Evolutionary conservation across 1,140 invertebrate genomes (phyloP).

Genomic region (Drosophila repletoides): DNA sequence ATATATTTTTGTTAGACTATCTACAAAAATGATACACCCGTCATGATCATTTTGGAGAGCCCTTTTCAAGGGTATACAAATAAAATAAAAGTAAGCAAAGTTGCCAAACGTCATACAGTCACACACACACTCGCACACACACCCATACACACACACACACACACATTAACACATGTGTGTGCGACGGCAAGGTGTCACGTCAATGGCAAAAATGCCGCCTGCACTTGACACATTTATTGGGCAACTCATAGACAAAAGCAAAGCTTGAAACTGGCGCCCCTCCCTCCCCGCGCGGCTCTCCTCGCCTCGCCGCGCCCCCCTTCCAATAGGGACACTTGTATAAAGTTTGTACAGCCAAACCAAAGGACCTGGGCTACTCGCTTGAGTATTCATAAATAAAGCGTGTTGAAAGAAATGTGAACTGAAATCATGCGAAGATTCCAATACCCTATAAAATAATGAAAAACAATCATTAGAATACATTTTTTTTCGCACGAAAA

Average conservation of each 20-base stretch:
- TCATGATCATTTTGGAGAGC: not conserved
- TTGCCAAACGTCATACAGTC: conserved; percentile 55
- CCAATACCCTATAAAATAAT: too few species aligned
- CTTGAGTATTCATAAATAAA: conserved; percentile 30
- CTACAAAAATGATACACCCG: too few species aligned
- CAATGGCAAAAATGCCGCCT: conserved; percentile 71
- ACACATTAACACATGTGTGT: conserved; percentile 24
- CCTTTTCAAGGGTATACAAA: conserved; percentile 26
- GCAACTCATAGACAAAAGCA: conserved; percentile 72
- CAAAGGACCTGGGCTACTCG: conserved; percentile 23
- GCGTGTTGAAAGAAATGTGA: too few species aligned
- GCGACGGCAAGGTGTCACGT: conserved; percentile 61
- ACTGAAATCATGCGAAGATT: too few species aligned
- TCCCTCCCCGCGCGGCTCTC: too few species aligned
- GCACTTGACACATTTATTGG: conserved; percentile 79
- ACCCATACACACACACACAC: conserved; percentile 10
- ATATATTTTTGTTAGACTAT: too few species aligned
- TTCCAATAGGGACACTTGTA: conserved; percentile 8
- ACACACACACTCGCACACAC: not conserved
- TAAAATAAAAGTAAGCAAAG: conserved; percentile 38
- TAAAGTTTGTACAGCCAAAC: conserved; percentile 42
- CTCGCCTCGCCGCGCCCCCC: conserved; percentile 43
- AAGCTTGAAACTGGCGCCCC: conserved; percentile 52
- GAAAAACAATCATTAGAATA: too few species aligned
- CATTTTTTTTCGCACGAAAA: too few species aligned